Percentiles rank a stretch among this genome's conserved stretches.
Evolutionary conservation across 2,113 vertebrate genomes (phyloP).

Genomic region (Hucho hucho): DNA sequence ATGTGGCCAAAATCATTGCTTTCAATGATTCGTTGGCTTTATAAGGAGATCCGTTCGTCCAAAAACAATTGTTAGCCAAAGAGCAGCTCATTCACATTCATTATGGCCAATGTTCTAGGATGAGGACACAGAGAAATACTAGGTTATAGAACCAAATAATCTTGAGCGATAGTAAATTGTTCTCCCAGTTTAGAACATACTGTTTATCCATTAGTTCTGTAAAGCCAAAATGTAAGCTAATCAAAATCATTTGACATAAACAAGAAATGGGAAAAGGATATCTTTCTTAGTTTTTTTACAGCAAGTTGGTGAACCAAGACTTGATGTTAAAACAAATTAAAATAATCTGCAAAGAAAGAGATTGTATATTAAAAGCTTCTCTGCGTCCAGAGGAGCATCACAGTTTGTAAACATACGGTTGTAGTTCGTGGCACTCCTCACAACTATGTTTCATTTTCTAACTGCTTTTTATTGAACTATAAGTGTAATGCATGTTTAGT

Average conservation of each 20-base stretch:
- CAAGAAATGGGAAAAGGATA: too few relatives aligned
- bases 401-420: conserved; percentile 8
- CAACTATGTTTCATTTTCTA: conserved; percentile 5
- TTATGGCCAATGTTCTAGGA: neutral
- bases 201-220: neutral
- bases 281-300: neutral
- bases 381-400: neutral
- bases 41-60: neutral
- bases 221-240: neutral
- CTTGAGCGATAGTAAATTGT: too few relatives aligned
- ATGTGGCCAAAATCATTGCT: neutral
- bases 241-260: too few relatives aligned
- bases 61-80: neutral
- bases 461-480: conserved; percentile 53
- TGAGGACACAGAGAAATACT: neutral
- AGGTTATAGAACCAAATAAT: neutral
- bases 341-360: neutral
- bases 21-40: neutral
- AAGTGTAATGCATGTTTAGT: conserved; percentile 6
- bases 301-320: neutral
- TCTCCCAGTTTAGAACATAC: neutral
- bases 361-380: neutral
- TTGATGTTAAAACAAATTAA: neutral
- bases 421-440: neutral
- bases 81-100: neutral